These are phyloP conservation scores for Thalassaphorura encarpata DNA, from an alignment of 1,140 invertebrate species.

Conservation along the genomic window DNA sequence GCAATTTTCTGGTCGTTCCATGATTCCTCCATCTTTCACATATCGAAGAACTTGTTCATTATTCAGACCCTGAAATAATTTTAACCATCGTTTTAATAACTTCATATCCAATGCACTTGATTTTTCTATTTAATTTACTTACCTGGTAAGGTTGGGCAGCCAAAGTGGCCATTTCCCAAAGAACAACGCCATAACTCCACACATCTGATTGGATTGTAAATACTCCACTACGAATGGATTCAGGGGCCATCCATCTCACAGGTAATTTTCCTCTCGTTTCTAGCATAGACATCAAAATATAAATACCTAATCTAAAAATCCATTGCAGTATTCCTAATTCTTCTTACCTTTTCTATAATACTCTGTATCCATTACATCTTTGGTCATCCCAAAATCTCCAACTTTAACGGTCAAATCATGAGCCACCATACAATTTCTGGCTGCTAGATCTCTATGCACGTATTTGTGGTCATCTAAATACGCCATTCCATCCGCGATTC, in stretches of 20 bases:
- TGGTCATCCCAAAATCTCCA: constrained; percentile 19
- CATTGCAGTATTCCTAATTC: too few species aligned
- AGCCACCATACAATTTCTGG: constrained; percentile 15
- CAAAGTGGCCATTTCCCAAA: constrained; percentile 38
- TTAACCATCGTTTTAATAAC: too few species aligned
- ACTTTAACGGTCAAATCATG: constrained; percentile 11
- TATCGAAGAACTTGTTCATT: constrained; percentile 64
- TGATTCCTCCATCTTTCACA: constrained; percentile 79
- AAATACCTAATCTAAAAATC: too few species aligned
- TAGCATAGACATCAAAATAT: neutral
- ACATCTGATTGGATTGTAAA: constrained; percentile 35
- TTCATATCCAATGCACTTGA: too few species aligned
- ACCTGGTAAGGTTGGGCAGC: constrained; percentile 19
- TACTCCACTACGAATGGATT: constrained; percentile 33
- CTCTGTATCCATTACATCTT: constrained; percentile 8
- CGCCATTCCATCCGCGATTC: constrained; percentile 16
- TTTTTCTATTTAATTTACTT: neutral
- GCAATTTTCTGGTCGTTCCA: constrained; percentile 89
- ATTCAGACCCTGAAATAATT: neutral
- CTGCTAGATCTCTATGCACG: constrained; percentile 22
- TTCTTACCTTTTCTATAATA: constrained; percentile 14
- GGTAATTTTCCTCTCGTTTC: constrained; percentile 8
- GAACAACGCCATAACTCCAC: constrained; percentile 37
- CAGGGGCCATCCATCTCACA: constrained; percentile 35
- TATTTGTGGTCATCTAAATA: constrained; percentile 10